Base-by-base conservation (phyloP, 2,888 invertebrate species). In the Apamea epomidion region DNA sequence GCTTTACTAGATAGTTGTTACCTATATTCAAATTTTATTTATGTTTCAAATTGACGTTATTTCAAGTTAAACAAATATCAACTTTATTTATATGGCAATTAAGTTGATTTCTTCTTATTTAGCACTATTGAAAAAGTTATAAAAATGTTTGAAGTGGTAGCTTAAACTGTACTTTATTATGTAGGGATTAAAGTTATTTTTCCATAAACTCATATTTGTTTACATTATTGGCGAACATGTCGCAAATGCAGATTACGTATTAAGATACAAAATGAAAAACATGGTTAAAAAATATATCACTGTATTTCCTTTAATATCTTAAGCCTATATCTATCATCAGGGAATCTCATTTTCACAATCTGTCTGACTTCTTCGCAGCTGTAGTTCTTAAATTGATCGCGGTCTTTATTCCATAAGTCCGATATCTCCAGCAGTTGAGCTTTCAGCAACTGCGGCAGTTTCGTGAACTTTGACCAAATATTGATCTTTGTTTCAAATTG, bases 291-390 rank as follows among this genome's bases (percentile, higher is more conserved):
- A 48, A 81, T 54, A 18, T 37, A 87, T 95, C 86, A 97, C 85
- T 97, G 97, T 93, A 97, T 97, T 92, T 96, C 96, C 85, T 96
- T 96, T 69, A 97, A 92, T 85, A 96, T 96, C 80, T 92, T 94
- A 3, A 97, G 91, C 82, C 97, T 93, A 80, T 95, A 95, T 84
- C 95, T 94, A 86, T 96, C 94, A 85, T 96, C 96, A 0, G 96
- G 96, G 92, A 97, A 97, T 58, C 96, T 91, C 92, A 97, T 96
- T 84, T 96, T 97, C 45, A 97, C 91, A 25, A 97, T 92, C 74
- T 96, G 96, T 2, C 96, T 84, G 8, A 97, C 93, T 88, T 97
- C 97, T 78, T 97, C 97, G 75, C 96, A 96, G 1, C 93, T 91
- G 90, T 94, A 97, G 69, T 90, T 90, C 62, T 90, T 91, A 0